A percentile compares a stretch with the other conserved stretches of the same genome.
Conservation (phyloP, 2,113 vertebrate species). For the Tachycineta bicolor region DNA sequence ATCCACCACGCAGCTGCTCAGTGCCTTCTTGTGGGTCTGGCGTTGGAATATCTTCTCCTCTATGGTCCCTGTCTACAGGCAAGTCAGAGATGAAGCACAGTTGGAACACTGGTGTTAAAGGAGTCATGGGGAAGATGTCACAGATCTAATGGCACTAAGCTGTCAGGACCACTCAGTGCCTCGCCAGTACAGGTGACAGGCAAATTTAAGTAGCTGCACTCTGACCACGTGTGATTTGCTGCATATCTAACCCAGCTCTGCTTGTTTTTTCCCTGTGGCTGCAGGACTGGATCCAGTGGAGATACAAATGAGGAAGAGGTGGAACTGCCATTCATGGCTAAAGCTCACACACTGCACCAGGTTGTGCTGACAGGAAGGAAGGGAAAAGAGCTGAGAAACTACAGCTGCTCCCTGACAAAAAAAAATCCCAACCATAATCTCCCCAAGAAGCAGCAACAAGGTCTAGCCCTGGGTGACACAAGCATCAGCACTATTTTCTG, state of each 20-base stretch:
- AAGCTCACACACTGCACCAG: neutral
- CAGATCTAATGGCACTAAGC: neutral
- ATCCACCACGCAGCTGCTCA: constrained; percentile 98
- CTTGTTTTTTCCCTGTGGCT: neutral
- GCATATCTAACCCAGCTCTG: neutral
- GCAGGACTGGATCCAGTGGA: neutral
- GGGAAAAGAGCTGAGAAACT: neutral
- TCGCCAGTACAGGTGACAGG: neutral
- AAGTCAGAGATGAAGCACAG: neutral
- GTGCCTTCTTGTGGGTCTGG: constrained; percentile 96
- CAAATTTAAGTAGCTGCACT: neutral
- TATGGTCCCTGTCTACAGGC: constrained; percentile 89
- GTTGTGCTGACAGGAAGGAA: neutral
- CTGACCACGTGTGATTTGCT: fast-evolving
- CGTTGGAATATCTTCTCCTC: constrained; percentile 98
- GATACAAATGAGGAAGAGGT: neutral
- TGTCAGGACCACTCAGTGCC: neutral
- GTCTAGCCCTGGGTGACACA: neutral
- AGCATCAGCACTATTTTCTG: neutral
- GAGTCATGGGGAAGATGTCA: neutral
- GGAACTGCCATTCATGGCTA: neutral
- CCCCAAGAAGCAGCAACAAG: neutral
- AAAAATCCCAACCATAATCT: neutral
- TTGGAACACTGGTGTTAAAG: neutral
- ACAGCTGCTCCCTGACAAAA: neutral